Evolutionary conservation across 2,113 vertebrate genomes (phyloP).

Genomic region (Microtus oregoni): DNA sequence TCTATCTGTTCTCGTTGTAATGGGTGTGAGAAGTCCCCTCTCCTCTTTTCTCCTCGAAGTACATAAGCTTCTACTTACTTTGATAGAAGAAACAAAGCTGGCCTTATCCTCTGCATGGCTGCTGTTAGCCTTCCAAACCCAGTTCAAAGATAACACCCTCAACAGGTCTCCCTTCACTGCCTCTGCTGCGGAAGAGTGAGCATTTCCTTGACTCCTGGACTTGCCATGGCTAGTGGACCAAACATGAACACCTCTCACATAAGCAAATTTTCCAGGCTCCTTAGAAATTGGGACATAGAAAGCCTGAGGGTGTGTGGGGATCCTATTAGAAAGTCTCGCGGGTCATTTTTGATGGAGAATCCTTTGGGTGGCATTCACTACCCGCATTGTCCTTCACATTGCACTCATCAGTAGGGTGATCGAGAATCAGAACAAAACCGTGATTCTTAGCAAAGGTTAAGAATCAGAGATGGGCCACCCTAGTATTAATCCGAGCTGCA

Average conservation of each 20-base stretch:
- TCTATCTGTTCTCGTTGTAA: background rate
- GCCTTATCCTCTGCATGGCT: background rate
- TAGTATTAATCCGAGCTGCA: background rate
- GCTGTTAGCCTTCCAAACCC: background rate
- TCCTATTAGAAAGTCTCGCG: background rate
- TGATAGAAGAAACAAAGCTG: background rate
- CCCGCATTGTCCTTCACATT: background rate
- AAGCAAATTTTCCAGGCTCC: background rate
- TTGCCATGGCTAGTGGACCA: background rate
- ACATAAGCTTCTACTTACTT: background rate
- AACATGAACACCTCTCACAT: background rate
- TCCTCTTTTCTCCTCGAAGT: background rate
- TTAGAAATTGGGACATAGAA: background rate
- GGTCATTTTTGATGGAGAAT: background rate
- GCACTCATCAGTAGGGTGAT: background rate
- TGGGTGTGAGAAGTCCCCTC: too few relatives aligned
- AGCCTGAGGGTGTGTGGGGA: rapidly evolving
- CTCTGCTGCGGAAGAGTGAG: background rate
- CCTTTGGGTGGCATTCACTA: background rate
- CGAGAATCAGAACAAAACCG: background rate
- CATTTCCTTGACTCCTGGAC: background rate
- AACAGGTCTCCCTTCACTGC: background rate
- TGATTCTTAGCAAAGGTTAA: background rate
- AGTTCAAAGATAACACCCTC: background rate
- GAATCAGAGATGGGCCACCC: background rate